Conservation (phyloP, 2,113 vertebrate genomes). For the Xiphorhynchus elegans region DNA sequence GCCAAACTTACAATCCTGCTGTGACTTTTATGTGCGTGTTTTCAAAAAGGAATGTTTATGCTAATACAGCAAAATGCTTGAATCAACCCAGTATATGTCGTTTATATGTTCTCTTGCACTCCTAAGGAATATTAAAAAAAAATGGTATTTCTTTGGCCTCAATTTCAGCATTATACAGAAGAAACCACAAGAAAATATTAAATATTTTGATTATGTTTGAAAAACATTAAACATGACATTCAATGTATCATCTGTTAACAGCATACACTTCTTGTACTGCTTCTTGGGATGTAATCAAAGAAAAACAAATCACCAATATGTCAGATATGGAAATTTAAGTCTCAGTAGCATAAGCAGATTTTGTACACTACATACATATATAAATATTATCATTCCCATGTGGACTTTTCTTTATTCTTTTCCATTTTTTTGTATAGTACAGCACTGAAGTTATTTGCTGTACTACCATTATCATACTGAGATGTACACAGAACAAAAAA, state of each 20-base stretch:
- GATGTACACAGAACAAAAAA: neutral
- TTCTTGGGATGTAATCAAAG: constrained; percentile 36
- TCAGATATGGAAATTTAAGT: constrained; percentile 62
- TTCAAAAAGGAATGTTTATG: constrained; percentile 47
- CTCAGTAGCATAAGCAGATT: constrained; percentile 30
- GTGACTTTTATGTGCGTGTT: neutral
- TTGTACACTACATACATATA: neutral
- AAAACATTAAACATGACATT: constrained; percentile 55
- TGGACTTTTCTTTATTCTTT: constrained; percentile 5
- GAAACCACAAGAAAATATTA: constrained; percentile 9
- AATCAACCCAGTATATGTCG: constrained; percentile 46
- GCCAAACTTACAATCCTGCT: constrained; percentile 26
- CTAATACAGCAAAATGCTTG: constrained; percentile 46
- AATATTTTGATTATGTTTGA: constrained; percentile 37
- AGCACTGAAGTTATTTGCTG: neutral
- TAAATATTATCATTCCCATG: constrained; percentile 52
- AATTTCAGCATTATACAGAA: constrained; percentile 47
- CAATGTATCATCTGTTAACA: constrained; percentile 47
- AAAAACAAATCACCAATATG: constrained; percentile 44
- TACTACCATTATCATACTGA: neutral
- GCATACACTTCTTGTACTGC: neutral
- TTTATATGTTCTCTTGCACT: constrained; percentile 6
- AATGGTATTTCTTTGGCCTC: neutral
- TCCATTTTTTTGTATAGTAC: neutral
- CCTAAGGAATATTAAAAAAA: neutral